These are phyloP conservation scores for Chymomyza amoena DNA, from an alignment of 2,888 invertebrate species.

Conservation along the genomic window DNA sequence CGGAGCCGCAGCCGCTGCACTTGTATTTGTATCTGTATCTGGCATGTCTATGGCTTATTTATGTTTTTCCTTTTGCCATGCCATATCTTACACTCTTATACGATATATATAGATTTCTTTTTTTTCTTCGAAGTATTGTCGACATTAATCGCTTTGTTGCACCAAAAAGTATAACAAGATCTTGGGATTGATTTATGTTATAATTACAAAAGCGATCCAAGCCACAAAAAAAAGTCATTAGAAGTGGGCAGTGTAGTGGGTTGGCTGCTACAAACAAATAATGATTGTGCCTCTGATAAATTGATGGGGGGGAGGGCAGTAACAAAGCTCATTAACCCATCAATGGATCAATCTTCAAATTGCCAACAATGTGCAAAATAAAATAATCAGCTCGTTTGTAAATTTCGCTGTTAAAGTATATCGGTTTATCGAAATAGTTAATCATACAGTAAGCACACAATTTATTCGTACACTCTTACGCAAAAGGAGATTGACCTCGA, in stretches of 20 bases:
- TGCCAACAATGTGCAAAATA: background rate
- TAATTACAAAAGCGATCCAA: conserved; percentile 54
- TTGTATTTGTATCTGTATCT: conserved; percentile 38
- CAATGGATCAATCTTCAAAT: background rate
- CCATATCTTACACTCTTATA: conserved; percentile 51
- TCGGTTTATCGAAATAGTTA: conserved; percentile 18
- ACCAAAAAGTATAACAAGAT: conserved; percentile 68
- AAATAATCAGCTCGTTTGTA: background rate
- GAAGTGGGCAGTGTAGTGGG: background rate
- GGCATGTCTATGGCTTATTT: conserved; percentile 60
- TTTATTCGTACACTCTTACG: no score
- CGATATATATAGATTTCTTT: background rate
- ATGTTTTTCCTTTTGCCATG: conserved; percentile 69
- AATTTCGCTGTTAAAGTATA: background rate
- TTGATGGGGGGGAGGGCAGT: background rate
- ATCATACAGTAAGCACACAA: no score
- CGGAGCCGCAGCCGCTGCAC: conserved; percentile 39
- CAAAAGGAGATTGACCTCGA: no score
- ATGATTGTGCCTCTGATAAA: conserved; percentile 15
- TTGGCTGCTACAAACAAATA: conserved; percentile 26
- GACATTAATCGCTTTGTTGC: conserved; percentile 65
- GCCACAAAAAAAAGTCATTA: conserved; percentile 9
- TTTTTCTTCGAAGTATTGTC: conserved; percentile 49
- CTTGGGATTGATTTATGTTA: conserved; percentile 71
- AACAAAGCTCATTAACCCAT: background rate